Evolutionary conservation across 2,113 vertebrate species (phyloP), one percentile per base, ranked within the genome.

Genomic region (Eptesicus fuscus): DNA sequence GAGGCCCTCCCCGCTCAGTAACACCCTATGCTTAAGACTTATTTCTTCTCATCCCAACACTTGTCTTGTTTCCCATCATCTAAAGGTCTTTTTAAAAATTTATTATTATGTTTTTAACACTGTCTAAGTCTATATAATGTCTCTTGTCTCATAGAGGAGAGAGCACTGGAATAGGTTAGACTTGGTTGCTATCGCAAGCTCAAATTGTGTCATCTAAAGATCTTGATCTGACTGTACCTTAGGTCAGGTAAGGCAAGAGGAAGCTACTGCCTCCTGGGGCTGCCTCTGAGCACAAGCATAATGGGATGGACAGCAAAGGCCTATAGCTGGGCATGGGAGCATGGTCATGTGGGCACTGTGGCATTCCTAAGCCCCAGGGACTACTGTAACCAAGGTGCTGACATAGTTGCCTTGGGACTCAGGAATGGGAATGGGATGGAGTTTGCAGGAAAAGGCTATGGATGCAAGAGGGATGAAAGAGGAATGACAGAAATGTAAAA

Each of bases 341-440:
- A 32, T 0, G 1, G 82, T 10, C 11, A 20, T 3, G 13, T 0
- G 0, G 12, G 8, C 35, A 7, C 35, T 28, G n/a, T 7, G 76
- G 5, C 59, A 7, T 56, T 10, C 49, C 63, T 30, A 18, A 61
- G 18, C 3, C 59, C 47, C 9, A 5, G 23, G 2, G 28, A 63
- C 56, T 18, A 1, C 3, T 16, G 13, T 14, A 17, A 16, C 1
- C 14, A 63, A 9, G 53, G 49, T n/a, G 42, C 47, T 40, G 30
- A 30, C 69, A 12, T 14, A 2, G 61, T 9, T 22, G 44, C 5
- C 8, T 3, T 1, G 0, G 49, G 47, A 32, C 83, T 78, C 61
- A 44, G 40, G 47, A 49, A 56, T 2, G 5, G 44, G 20, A 16
- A 25, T 37, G 6, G 7, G 7, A 4, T 23, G 44, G 51, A 37